Conservation (phyloP, 2,797 vertebrate genomes). For the Clarias laeviceps region DNA sequence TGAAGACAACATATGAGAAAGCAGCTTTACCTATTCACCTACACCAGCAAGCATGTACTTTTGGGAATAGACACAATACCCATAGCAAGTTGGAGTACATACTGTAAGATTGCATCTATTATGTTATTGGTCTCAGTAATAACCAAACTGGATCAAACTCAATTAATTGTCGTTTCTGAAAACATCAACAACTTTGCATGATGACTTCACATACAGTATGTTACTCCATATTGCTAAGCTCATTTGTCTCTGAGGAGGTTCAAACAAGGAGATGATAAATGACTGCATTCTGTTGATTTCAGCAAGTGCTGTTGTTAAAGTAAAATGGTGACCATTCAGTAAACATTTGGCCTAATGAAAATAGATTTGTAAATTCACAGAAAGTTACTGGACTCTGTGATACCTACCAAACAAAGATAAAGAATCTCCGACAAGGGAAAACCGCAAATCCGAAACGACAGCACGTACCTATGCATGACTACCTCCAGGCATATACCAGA, state of each 20-base stretch:
- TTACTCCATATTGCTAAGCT: background rate
- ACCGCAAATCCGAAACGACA: constrained; percentile 11
- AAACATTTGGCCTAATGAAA: constrained; percentile 4
- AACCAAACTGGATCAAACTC: background rate
- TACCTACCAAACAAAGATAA: constrained; percentile 9
- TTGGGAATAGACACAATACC: background rate
- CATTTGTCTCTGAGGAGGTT: background rate
- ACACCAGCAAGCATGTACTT: constrained; percentile 18
- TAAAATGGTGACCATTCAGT: background rate
- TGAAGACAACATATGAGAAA: background rate
- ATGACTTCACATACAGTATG: background rate
- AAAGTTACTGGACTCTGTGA: constrained; percentile 13
- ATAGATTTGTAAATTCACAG: constrained; percentile 33
- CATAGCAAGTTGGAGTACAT: background rate
- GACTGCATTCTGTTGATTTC: constrained; percentile 15
- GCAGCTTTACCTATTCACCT: background rate
- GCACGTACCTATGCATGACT: constrained; percentile 25
- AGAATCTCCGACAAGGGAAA: constrained; percentile 2
- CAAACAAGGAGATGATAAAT: background rate
- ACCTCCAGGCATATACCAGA: constrained; percentile 32
- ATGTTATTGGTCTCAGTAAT: background rate
- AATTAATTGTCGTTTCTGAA: background rate
- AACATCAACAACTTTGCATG: background rate
- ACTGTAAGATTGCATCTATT: background rate
- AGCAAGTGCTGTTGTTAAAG: constrained; percentile 2